Evolutionary conservation across 2,113 vertebrate species (phyloP).

Genomic region (Campylomormyrus numenius): DNA sequence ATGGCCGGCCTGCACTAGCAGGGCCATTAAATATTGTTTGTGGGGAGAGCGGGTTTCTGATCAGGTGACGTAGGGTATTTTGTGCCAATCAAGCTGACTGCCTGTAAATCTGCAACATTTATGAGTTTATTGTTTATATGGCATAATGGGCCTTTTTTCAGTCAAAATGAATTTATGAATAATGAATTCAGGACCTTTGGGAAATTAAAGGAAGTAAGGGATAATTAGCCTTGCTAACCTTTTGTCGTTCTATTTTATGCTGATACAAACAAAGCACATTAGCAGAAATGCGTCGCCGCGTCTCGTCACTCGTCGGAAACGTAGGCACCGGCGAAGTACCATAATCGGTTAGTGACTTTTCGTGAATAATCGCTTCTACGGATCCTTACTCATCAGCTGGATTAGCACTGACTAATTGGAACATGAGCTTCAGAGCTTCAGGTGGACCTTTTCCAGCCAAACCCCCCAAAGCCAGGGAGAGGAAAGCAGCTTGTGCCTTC

Average conservation of each 20-base stretch:
- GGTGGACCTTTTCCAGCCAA: background rate
- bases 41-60: background rate
- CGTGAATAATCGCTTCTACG: background rate
- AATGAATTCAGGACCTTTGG: background rate
- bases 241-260: background rate
- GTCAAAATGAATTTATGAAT: background rate
- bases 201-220: background rate
- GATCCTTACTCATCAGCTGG: background rate
- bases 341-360: background rate
- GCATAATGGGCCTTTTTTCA: background rate
- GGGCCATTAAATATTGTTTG: slow-evolving; percentile 2
- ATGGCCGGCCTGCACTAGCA: too few relatives aligned
- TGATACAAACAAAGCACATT: background rate
- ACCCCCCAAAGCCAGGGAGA: background rate
- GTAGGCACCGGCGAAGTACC: background rate
- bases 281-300: background rate
- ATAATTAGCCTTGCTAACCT: background rate
- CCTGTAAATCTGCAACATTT: background rate
- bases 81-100: background rate
- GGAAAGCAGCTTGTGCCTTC: background rate
- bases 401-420: background rate
- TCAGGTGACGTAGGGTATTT: background rate
- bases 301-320: background rate
- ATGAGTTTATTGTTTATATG: background rate
- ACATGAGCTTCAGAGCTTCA: background rate